Percentiles rank a stretch among this genome's conserved stretches.
Conservation (phyloP, 1,140 invertebrate species). For the Gryllus bimaculatus region DNA sequence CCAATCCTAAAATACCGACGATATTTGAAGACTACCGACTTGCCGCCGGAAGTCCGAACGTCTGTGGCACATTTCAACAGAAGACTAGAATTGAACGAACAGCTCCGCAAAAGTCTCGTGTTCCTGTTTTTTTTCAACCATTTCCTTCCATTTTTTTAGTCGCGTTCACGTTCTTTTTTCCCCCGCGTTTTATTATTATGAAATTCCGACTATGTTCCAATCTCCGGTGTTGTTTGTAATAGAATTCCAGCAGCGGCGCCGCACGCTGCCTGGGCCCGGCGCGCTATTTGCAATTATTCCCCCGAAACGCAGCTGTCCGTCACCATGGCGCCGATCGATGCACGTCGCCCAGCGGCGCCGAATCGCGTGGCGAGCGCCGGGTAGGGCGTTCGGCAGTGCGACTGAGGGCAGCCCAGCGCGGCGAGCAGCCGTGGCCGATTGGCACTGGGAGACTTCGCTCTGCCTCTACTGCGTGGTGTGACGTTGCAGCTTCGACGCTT, state of each 20-base stretch:
- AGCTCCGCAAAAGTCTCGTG: neutral
- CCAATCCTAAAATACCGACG: neutral
- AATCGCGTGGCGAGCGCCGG: too few relatives aligned
- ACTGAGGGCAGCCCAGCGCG: too few relatives aligned
- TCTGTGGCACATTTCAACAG: neutral
- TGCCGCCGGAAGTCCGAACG: neutral
- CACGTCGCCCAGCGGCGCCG: too few relatives aligned
- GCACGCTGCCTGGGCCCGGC: too few relatives aligned
- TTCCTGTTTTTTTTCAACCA: neutral
- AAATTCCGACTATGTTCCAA: neutral
- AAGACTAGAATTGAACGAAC: neutral
- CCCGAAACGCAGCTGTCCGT: too few relatives aligned
- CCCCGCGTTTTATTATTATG: neutral
- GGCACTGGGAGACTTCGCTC: too few relatives aligned
- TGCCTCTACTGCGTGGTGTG: too few relatives aligned
- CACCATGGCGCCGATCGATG: too few relatives aligned
- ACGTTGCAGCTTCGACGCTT: too few relatives aligned
- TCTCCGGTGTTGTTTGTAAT: neutral
- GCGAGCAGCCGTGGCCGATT: too few relatives aligned
- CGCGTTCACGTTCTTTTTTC: neutral
- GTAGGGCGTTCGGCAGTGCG: too few relatives aligned
- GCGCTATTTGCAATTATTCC: too few relatives aligned
- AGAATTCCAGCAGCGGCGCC: neutral
- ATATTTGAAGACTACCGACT: neutral
- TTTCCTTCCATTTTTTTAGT: neutral